Percentiles rank a stretch among this genome's conserved stretches.
Evolutionary conservation across 2,113 vertebrate species (phyloP).

Genomic region (Gulo gulo): DNA sequence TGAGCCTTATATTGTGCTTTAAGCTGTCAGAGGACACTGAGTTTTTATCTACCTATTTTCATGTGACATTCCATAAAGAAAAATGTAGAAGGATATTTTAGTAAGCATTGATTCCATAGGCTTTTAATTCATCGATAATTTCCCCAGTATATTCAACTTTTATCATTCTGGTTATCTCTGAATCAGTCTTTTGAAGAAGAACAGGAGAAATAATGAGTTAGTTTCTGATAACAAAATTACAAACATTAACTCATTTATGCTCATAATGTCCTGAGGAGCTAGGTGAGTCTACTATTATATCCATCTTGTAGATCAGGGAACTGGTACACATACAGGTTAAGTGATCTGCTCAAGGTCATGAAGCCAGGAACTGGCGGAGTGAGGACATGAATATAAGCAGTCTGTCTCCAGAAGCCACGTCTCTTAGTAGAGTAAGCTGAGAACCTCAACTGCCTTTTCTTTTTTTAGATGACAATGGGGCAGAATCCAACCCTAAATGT

Average conservation of each 20-base stretch:
- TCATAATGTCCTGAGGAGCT: background rate
- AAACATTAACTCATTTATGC: background rate
- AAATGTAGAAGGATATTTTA: background rate
- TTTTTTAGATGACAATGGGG: background rate
- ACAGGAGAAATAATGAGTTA: background rate
- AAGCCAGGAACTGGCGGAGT: background rate
- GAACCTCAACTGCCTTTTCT: background rate
- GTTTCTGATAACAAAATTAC: background rate
- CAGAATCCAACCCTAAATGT: background rate
- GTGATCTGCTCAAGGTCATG: background rate
- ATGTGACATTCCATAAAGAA: background rate
- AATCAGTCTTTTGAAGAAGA: constrained; percentile 5
- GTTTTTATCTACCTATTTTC: background rate
- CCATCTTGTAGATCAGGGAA: background rate
- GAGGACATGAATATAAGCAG: background rate
- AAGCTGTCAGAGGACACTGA: background rate
- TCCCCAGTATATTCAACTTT: background rate
- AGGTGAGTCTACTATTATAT: background rate
- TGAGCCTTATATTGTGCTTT: background rate
- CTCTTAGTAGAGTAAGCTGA: background rate
- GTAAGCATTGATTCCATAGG: background rate
- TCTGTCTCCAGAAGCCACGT: background rate
- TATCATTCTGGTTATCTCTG: background rate
- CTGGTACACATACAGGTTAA: background rate
- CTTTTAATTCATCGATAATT: background rate